phyloP scores from a whole-genome alignment of 2,797 vertebrate species.

The Sparus aurata region DNA sequence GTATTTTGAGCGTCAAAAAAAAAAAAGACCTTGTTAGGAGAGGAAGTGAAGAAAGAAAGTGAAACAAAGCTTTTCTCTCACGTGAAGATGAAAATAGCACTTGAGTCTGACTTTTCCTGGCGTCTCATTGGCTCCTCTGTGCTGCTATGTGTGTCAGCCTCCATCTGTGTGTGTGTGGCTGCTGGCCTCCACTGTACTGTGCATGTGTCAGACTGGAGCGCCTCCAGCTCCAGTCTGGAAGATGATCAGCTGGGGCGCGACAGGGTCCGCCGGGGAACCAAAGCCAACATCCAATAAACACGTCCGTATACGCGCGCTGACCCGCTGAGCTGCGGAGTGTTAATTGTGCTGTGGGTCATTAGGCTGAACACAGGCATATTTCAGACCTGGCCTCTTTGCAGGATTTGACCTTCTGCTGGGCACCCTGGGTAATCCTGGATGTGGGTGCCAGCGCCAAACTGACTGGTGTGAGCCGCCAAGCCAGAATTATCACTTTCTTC shows the following conservation, averaged over 20 bases:
- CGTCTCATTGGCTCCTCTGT: slow-evolving; percentile 42
- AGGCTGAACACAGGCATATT: slow-evolving; percentile 73
- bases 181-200: slow-evolving; percentile 54
- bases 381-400: slow-evolving; percentile 63
- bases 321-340: slow-evolving; percentile 75
- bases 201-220: slow-evolving; percentile 78
- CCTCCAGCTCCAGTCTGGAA: slow-evolving; percentile 77
- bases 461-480: slow-evolving; percentile 41
- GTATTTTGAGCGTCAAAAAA: neutral
- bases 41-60: neutral
- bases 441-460: slow-evolving; percentile 51
- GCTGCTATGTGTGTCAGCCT: slow-evolving; percentile 69
- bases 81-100: slow-evolving; percentile 54
- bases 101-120: slow-evolving; percentile 21
- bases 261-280: slow-evolving; percentile 46
- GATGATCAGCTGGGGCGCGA: slow-evolving; percentile 75
- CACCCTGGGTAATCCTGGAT: slow-evolving; percentile 56
- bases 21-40: slow-evolving; percentile 14
- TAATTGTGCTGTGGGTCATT: slow-evolving; percentile 82
- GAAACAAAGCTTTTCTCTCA: slow-evolving; percentile 28
- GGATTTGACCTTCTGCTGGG: slow-evolving; percentile 66
- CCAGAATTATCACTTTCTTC: slow-evolving; percentile 59
- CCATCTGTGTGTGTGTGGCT: slow-evolving; percentile 38
- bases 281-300: slow-evolving; percentile 81
- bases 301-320: slow-evolving; percentile 54